Conservation (phyloP, 2,888 invertebrate species). For the Hypena proboscidalis region DNA sequence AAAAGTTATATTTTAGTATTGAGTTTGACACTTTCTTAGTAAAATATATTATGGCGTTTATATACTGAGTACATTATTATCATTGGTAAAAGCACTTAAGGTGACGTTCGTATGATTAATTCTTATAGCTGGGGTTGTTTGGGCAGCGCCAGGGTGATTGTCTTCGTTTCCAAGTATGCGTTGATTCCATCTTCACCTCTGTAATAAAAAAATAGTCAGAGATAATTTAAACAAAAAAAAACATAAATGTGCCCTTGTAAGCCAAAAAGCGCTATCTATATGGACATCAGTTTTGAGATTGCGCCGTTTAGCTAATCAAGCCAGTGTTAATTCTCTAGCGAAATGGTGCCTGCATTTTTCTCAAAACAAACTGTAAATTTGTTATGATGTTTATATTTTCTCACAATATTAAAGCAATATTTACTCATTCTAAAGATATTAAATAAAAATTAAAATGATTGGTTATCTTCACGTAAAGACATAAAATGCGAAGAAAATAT, state of each 20-base stretch:
- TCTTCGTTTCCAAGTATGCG: conserved; percentile 92
- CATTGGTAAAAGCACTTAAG: neutral
- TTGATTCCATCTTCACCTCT: conserved; percentile 92
- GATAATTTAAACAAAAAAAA: neutral
- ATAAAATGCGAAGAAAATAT: no score
- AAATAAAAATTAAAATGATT: no score
- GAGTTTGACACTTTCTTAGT: neutral
- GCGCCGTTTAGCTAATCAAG: no score
- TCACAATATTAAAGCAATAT: no score
- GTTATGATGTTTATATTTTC: no score
- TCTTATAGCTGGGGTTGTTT: conserved; percentile 61
- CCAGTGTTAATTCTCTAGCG: no score
- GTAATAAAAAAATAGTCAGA: conserved; percentile 42
- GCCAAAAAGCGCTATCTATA: no score
- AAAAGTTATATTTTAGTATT: neutral
- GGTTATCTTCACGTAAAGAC: no score
- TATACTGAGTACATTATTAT: conserved; percentile 1
- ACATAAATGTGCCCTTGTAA: neutral
- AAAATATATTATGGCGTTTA: neutral
- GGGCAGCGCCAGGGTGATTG: conserved; percentile 88
- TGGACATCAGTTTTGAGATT: no score
- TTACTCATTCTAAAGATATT: no score
- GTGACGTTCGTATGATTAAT: neutral
- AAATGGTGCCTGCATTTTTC: no score
- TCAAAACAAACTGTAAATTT: no score